Conservation (phyloP, 2,888 invertebrate species). For the Temnothorax rugatulus region DNA sequence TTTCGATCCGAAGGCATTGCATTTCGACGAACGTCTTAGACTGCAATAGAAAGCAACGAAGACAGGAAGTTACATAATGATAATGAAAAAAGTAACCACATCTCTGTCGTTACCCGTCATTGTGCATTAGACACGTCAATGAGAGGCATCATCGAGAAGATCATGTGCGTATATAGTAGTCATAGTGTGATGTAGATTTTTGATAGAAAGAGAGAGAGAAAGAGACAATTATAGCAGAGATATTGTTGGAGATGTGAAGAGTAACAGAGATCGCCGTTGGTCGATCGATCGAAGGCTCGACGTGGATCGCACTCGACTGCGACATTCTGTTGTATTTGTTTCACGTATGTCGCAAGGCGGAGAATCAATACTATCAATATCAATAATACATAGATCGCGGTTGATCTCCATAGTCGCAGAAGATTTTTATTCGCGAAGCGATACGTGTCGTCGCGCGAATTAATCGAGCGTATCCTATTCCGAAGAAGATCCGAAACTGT, state of each 20-base stretch:
- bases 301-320: conserved; percentile 7
- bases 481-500: neutral
- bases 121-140: conserved; percentile 32
- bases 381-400: conserved; percentile 8
- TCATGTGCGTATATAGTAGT: conserved; percentile 41
- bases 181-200: conserved; percentile 27
- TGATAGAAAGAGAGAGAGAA: conserved; percentile 47
- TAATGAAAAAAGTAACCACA: neutral
- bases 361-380: neutral
- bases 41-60: conserved; percentile 31
- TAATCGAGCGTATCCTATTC: neutral
- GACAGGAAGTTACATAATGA: conserved; percentile 18
- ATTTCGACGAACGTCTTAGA: conserved; percentile 20
- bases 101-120: conserved; percentile 35
- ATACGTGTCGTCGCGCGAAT: neutral
- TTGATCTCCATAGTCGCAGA: neutral
- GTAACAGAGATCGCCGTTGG: conserved; percentile 57
- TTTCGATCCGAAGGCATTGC: conserved; percentile 4
- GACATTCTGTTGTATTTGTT: neutral
- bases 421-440: neutral
- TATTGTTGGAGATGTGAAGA: conserved; percentile 50
- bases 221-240: conserved; percentile 47
- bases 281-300: conserved; percentile 46
- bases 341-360: neutral
- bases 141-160: conserved; percentile 47